A percentile compares a stretch with the other conserved stretches of the same genome.
Conservation (phyloP, 1,140 invertebrate species). For the Drosophila murphyi region DNA sequence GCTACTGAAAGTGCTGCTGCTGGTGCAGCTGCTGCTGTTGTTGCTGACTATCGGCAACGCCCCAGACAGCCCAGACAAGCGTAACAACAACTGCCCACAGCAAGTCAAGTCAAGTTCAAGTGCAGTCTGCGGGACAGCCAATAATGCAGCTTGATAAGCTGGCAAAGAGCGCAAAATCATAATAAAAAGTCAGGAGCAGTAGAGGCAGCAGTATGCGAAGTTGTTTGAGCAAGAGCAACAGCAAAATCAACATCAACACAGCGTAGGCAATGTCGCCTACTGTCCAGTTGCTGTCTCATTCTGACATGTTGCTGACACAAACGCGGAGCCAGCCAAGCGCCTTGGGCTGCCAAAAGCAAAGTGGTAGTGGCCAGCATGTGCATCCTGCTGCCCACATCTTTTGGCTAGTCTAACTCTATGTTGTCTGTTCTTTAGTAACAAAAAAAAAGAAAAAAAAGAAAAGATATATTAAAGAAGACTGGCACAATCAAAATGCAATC, state of each 20-base stretch:
- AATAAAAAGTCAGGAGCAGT: conserved; percentile 50
- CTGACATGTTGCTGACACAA: conserved; percentile 81
- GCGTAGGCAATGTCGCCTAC: conserved; percentile 63
- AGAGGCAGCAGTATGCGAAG: conserved; percentile 23
- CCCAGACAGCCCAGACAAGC: conserved; percentile 73
- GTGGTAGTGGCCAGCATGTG: conserved; percentile 30
- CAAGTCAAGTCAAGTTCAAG: conserved; percentile 66
- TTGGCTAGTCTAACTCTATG: conserved; percentile 53
- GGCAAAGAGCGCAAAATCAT: conserved; percentile 54
- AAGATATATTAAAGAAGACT: conserved; percentile 12
- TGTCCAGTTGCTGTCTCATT: conserved; percentile 59
- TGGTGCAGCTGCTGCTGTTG: conserved; percentile 36
- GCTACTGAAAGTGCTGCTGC: conserved; percentile 33
- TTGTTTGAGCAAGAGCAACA: conserved; percentile 34
- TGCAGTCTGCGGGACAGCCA: conserved; percentile 56
- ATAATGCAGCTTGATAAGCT: conserved; percentile 67
- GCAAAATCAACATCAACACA: conserved; percentile 41
- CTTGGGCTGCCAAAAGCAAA: conserved; percentile 67
- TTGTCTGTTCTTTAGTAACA: conserved; percentile 8
- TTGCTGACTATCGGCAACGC: conserved; percentile 69
- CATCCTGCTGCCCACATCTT: conserved; percentile 68
- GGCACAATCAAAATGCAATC: conserved; percentile 75
- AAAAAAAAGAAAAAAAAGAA: neutral
- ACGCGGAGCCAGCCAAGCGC: conserved; percentile 50
- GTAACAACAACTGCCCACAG: conserved; percentile 81